Base-by-base conservation (phyloP, 2,113 vertebrate species). In the Channa argus region DNA sequence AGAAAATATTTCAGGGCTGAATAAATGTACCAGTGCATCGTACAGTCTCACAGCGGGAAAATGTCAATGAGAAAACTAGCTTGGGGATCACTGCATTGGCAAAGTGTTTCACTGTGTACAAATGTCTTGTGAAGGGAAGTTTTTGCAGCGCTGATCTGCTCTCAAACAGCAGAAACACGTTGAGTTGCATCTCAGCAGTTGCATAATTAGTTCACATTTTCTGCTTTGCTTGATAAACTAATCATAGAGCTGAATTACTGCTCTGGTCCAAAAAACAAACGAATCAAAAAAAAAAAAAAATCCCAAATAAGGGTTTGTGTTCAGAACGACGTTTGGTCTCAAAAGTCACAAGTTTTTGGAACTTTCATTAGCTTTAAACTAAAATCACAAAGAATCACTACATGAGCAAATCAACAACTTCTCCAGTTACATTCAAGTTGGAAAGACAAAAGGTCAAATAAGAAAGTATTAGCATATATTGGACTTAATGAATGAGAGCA, bases 171-270 rank as follows among this genome's bases (percentile, higher is more conserved):
- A 70, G 49, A 11, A 46, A 39, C 61, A 51, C 11, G 15, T 47
- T 37, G 49, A 75, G 54, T 50, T 43, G 60, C 58, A 53, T 61
- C 41, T 71, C 64, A 80, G 64, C 69, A n/a, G 51, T 86, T 87
- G 81, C 87, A 92, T 88, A 78, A 77, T 89, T 53, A 71, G 49
- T 80, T 77, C 66, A 80, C 71, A 83, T 80, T 59, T 74, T 81
- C 73, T 65, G 53, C 55, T 63, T 73, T 3, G 39, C 70, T 56
- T 47, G 12, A 74, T 70, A 51, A 68, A 59, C 34, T 13, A 64
- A 77, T 80, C 68, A 65, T 5, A 0, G 50, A 64, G 61, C 39
- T 43, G 64, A 61, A 43, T 65, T 41, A 45, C 44, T 15, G 53
- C 15, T 13, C 34, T 4, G 64, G 64, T 8, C 55, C 24, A 49